phyloP scores from a whole-genome alignment of 2,797 vertebrate genomes.

The Jordanella pulchra region DNA sequence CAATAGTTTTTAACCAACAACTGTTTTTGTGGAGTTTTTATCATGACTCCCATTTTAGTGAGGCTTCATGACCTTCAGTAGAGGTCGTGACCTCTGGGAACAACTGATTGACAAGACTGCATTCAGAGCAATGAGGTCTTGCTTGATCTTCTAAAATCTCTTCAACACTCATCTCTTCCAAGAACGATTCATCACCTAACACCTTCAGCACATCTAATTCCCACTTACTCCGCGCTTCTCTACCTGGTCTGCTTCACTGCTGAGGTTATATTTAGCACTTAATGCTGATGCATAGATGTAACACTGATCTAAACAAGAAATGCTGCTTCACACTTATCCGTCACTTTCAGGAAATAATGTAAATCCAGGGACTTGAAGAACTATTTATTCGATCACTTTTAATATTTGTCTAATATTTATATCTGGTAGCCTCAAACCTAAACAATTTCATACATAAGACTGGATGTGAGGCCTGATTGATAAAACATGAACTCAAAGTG shows the following conservation, averaged over 20 bases:
- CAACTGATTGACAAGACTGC: neutral
- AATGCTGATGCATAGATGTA: neutral
- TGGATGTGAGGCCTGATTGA: neutral
- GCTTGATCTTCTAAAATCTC: neutral
- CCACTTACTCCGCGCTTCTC: neutral
- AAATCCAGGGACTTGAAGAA: neutral
- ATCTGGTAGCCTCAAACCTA: neutral
- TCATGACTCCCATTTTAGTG: neutral
- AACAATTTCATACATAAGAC: neutral
- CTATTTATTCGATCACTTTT: neutral
- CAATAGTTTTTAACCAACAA: neutral
- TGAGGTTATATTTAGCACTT: neutral
- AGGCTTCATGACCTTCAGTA: no score
- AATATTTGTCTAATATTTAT: neutral
- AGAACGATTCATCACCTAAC: conserved; percentile 3
- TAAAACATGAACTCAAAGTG: neutral
- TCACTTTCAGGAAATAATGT: neutral
- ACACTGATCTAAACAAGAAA: neutral
- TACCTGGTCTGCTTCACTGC: neutral
- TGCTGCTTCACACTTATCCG: neutral
- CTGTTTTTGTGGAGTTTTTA: neutral
- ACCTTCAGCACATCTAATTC: conserved; percentile 4
- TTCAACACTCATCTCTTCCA: neutral
- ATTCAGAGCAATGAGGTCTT: neutral
- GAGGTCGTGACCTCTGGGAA: no score